A percentile compares a stretch with the other conserved stretches of the same genome.
Evolutionary conservation across 1,140 invertebrate genomes (phyloP).

Genomic region (Lepeophtheirus salmonis): DNA sequence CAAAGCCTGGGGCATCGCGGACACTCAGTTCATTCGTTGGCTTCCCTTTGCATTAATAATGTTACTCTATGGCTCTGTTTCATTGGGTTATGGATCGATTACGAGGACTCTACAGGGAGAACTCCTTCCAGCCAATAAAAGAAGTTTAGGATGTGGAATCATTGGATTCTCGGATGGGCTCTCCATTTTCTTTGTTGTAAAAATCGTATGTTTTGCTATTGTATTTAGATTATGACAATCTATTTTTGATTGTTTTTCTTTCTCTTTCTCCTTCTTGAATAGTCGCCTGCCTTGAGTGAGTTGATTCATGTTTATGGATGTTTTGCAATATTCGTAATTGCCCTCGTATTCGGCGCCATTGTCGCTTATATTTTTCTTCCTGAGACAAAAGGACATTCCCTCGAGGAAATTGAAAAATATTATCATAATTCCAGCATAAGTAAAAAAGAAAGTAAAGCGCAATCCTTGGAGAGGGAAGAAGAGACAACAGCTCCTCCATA

Average conservation of each 20-base stretch:
- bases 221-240: no score
- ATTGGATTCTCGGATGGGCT: background rate
- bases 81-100: background rate
- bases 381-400: background rate
- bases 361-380: background rate
- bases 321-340: background rate
- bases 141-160: background rate
- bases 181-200: background rate
- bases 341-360: background rate
- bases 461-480: no score
- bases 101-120: background rate
- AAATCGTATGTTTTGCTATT: background rate
- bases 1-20: background rate
- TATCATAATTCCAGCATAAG: background rate
- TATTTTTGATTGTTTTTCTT: no score
- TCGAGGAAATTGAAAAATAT: background rate
- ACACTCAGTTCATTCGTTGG: background rate
- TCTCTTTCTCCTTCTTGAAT: no score
- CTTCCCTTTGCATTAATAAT: background rate
- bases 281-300: background rate
- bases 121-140: background rate
- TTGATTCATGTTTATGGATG: background rate
- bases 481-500: no score
- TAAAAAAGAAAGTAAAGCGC: no score
- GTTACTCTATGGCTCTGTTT: background rate